Conservation (phyloP, 2,113 vertebrate species). For the Cariama cristata region DNA sequence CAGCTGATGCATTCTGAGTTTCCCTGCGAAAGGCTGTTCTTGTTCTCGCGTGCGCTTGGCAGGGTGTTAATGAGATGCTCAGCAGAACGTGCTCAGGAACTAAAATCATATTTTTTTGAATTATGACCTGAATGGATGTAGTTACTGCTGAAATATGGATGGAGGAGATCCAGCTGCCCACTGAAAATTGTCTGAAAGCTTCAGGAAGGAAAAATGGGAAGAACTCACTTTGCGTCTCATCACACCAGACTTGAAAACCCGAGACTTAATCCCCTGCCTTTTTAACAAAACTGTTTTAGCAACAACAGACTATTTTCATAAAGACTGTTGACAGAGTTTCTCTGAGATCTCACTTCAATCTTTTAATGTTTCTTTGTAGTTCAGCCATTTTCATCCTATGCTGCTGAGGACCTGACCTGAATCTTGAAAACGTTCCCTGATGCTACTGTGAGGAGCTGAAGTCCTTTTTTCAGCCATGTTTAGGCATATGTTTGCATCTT, state of each 20-base stretch:
- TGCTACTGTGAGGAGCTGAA: neutral
- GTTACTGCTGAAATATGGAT: neutral
- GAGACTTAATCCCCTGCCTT: neutral
- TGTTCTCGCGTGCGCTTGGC: neutral
- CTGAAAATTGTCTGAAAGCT: neutral
- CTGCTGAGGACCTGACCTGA: neutral
- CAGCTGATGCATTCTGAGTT: neutral
- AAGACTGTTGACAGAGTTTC: neutral
- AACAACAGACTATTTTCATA: neutral
- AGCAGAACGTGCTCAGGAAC: neutral
- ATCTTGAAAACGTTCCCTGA: neutral
- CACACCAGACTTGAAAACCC: neutral
- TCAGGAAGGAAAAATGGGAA: neutral
- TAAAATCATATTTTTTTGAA: neutral
- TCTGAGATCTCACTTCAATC: neutral
- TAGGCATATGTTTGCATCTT: neutral
- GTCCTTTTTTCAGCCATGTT: neutral
- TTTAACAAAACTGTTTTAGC: neutral
- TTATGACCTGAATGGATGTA: neutral
- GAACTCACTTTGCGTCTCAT: neutral
- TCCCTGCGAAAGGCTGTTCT: neutral
- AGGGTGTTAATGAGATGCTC: neutral
- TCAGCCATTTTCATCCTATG: neutral
- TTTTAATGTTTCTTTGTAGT: neutral
- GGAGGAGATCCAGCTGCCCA: neutral